Conservation (phyloP, 1,140 invertebrate species). For the Magallana ariakensis region DNA sequence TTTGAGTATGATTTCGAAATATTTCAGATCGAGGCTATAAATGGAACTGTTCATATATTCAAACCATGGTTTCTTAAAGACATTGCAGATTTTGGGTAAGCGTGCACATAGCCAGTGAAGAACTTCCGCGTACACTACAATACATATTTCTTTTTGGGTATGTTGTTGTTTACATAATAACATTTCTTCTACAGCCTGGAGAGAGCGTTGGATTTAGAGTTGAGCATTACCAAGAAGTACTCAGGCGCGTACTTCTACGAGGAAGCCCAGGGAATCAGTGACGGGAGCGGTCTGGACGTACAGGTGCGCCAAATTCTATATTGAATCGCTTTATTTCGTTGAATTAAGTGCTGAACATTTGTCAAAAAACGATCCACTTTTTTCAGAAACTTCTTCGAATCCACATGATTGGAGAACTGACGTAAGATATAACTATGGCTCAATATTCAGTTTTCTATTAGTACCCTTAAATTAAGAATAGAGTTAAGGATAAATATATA, state of each 20-base stretch:
- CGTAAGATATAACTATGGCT: conserved; percentile 58
- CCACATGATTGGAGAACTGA: conserved; percentile 72
- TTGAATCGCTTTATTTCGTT: neutral
- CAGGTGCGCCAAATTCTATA: conserved; percentile 53
- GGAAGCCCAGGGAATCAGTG: conserved; percentile 68
- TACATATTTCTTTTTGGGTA: too few species aligned
- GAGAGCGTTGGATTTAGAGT: conserved; percentile 68
- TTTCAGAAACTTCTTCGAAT: conserved; percentile 68
- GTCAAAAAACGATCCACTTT: neutral
- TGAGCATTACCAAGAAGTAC: conserved; percentile 61
- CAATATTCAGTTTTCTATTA: too few species aligned
- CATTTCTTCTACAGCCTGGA: conserved; percentile 59
- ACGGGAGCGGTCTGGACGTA: conserved; percentile 69
- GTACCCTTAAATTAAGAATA: too few species aligned
- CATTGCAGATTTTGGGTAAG: conserved; percentile 70
- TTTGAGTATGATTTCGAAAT: neutral
- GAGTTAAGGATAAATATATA: too few species aligned
- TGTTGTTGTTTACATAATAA: too few species aligned
- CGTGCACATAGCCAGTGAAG: neutral
- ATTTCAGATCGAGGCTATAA: conserved; percentile 64
- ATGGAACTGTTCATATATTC: conserved; percentile 65
- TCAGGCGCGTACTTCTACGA: conserved; percentile 67
- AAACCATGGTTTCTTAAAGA: conserved; percentile 69
- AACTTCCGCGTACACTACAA: too few species aligned
- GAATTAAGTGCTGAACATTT: neutral